Conservation (phyloP, 2,888 invertebrate species). For the Diaprepes abbreviatus region DNA sequence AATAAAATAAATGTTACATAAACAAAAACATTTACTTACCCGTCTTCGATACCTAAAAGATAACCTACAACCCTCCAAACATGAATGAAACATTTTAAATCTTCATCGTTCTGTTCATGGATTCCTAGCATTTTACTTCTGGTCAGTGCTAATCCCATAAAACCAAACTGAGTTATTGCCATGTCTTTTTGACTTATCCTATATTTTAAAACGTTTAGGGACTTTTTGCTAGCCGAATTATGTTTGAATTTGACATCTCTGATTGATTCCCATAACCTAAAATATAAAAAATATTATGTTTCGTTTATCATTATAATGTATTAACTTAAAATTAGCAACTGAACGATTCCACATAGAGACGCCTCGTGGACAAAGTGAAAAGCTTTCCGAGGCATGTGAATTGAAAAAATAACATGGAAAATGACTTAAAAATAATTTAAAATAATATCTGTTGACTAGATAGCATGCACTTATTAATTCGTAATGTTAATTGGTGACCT, state of each 20-base stretch:
- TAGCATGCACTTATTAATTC: too few species aligned
- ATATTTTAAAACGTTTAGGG: conserved; percentile 68
- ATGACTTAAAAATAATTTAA: too few species aligned
- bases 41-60: conserved; percentile 86
- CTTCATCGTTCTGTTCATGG: conserved; percentile 71
- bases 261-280: conserved; percentile 79
- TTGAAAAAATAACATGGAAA: too few species aligned
- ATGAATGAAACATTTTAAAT: conserved; percentile 83
- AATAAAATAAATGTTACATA: too few species aligned
- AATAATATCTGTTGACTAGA: too few species aligned
- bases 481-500: too few species aligned
- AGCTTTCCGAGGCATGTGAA: too few species aligned
- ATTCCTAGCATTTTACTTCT: conserved; percentile 78
- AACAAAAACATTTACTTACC: conserved; percentile 71
- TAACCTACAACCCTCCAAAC: conserved; percentile 88
- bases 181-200: conserved; percentile 86
- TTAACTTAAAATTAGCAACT: too few species aligned
- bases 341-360: too few species aligned
- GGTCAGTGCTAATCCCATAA: conserved; percentile 81
- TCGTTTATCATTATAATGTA: too few species aligned
- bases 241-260: conserved; percentile 78
- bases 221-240: conserved; percentile 72
- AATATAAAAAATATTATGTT: too few species aligned
- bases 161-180: conserved; percentile 89
- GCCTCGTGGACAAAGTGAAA: too few species aligned